Evolutionary conservation across 2,797 vertebrate genomes (phyloP).

Genomic region (Smutsia temminckii): DNA sequence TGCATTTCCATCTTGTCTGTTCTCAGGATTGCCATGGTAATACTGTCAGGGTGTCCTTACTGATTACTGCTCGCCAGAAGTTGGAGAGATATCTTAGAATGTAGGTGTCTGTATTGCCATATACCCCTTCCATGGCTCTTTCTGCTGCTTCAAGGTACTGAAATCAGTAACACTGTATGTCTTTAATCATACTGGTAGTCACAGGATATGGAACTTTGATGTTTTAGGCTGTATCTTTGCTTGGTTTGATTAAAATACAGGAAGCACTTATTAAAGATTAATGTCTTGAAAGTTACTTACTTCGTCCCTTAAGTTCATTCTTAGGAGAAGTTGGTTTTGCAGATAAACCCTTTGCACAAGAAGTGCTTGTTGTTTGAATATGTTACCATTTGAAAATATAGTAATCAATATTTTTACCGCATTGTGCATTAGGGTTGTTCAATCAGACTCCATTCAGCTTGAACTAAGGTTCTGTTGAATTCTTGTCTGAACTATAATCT

Average conservation of each 20-base stretch:
- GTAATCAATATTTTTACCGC: conserved; percentile 47
- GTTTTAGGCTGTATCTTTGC: conserved; percentile 30
- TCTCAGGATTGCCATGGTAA: conserved; percentile 47
- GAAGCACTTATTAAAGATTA: conserved; percentile 48
- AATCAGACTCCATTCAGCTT: conserved; percentile 45
- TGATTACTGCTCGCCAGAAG: conserved; percentile 31
- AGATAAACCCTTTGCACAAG: conserved; percentile 24
- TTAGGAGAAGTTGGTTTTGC: conserved; percentile 26
- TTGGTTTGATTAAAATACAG: conserved; percentile 20
- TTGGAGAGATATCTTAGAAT: conserved; percentile 2
- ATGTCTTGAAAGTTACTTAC: conserved; percentile 36
- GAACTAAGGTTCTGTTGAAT: conserved; percentile 35
- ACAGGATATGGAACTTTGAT: conserved; percentile 16
- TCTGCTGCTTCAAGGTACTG: not conserved
- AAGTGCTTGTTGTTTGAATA: conserved; percentile 28
- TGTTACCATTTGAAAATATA: not conserved
- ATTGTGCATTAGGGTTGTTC: not conserved
- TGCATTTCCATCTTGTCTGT: conserved; percentile 27
- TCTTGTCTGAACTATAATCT: conserved; percentile 18
- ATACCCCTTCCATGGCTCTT: not conserved
- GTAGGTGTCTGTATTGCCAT: not conserved
- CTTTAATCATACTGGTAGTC: conserved; percentile 29
- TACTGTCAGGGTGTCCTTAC: conserved; percentile 6
- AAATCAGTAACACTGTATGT: not conserved
- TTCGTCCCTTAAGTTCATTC: conserved; percentile 36